These are phyloP conservation scores for Acronicta alni DNA, from an alignment of 2,888 invertebrate species.

Conservation along the genomic window DNA sequence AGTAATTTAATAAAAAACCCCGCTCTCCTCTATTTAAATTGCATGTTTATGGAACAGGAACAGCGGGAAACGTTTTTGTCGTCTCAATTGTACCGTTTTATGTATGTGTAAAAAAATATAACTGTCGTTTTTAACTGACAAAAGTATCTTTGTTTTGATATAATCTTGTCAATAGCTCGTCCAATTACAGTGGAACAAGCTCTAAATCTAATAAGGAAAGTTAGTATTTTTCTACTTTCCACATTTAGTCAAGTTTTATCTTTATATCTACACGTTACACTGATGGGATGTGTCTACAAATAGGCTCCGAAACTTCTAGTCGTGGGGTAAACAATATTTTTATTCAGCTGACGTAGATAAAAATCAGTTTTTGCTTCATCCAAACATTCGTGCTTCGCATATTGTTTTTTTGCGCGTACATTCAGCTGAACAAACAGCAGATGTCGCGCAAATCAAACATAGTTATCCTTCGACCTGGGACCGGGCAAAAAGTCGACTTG, in stretches of 20 bases:
- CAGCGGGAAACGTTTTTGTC: constrained; percentile 35
- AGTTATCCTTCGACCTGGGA: constrained; percentile 73
- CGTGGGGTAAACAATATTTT: constrained; percentile 56
- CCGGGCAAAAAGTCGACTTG: constrained; percentile 68
- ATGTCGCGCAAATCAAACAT: constrained; percentile 77
- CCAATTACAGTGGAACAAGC: constrained; percentile 16
- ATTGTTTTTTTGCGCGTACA: constrained; percentile 75
- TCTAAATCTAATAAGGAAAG: constrained; percentile 45
- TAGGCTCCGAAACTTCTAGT: constrained; percentile 41
- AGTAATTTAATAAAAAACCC: constrained; percentile 77
- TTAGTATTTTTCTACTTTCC: constrained; percentile 24
- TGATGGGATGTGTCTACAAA: constrained; percentile 34
- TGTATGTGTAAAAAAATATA: constrained; percentile 10
- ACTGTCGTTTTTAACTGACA: constrained; percentile 16
- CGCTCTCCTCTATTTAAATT: constrained; percentile 57
- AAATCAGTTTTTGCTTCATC: constrained; percentile 74
- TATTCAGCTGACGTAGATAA: constrained; percentile 70
- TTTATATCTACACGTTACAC: constrained; percentile 48
- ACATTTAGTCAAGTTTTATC: constrained; percentile 49
- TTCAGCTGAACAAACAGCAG: constrained; percentile 79
- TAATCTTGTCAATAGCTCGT: constrained; percentile 21
- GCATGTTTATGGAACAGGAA: constrained; percentile 47
- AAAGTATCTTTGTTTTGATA: constrained; percentile 33
- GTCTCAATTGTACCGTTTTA: constrained; percentile 38
- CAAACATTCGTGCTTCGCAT: constrained; percentile 65